Evolutionary conservation across 30 jellyfish, hydroid and myxozoan genomes (phyloP), one percentile per base, ranked within the genome.

Genomic region (Turritopsis rubra): DNA sequence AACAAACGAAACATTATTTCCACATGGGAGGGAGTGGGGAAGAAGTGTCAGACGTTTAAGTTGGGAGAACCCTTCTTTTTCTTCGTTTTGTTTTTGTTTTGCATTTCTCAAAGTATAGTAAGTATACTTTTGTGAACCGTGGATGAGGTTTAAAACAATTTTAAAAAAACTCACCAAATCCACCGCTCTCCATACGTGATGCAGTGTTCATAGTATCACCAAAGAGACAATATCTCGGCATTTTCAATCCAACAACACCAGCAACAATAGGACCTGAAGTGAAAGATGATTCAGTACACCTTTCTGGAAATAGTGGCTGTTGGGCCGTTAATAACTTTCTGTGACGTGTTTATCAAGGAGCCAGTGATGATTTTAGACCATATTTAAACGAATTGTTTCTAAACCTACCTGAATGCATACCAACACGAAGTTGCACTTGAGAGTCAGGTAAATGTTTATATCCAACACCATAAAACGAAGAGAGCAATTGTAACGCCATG

Each of bases 161-260:
- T n/a, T n/a, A n/a, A 52, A 79, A 73, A 26, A 85, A 85, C 75
- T 79, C 88, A 22, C 85, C 90, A n/a, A 65, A 77, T 20, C 87
- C 94, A 29, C 96, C 96, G 18, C 86, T 72, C 83, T 91, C 96
- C 96, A 91, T 91, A 28, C 97, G 95, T 18, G 96, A 91, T 21
- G 97, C 88, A 17, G 97, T 91, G 81, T 91, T 91, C 21, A 91
- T 93, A 1, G 97, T 91, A 84, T 91, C 97, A 21, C 97, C 97
- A 82, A 91, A 91, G 76, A 91, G 82, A 85, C 97, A 91, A 54
- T 91, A 91, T 71, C 97, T 68, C 22, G 97, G 97, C 97, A 91
- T 91, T 30, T 86, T 83, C 18, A 90, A 75, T 1, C 97, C 97
- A 72, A 91, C 97, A 82, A 91, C 97, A 0, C 97, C 97, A 21